Percentiles rank a stretch among this genome's conserved stretches.
phyloP scores from a whole-genome alignment of 1,140 invertebrate genomes.

The Heliconius nattereri region DNA sequence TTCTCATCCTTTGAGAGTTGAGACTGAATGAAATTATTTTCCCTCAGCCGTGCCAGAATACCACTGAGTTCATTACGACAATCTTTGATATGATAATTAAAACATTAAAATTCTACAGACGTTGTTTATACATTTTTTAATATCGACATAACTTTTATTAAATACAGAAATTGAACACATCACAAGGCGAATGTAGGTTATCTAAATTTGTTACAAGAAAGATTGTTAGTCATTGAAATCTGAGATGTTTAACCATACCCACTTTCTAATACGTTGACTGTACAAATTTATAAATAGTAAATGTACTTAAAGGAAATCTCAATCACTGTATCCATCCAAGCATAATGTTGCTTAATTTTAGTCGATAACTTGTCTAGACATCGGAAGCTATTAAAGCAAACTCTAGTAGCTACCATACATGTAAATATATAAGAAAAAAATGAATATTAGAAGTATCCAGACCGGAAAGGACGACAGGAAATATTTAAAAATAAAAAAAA shows the following conservation, averaged over 20 bases:
- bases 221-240: not conserved
- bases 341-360: not conserved
- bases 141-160: not conserved
- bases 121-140: not conserved
- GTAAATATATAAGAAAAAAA: too few relatives aligned
- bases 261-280: not conserved
- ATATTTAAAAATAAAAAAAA: constrained; percentile 10
- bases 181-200: not conserved
- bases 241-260: not conserved
- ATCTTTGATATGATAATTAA: constrained; percentile 43
- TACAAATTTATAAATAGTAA: not conserved
- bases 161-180: not conserved
- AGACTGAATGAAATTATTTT: constrained; percentile 58
- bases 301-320: not conserved
- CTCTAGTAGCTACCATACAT: too few relatives aligned
- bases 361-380: not conserved
- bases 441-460: not conserved
- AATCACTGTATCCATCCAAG: not conserved
- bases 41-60: constrained; percentile 32
- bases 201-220: not conserved
- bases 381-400: too few relatives aligned
- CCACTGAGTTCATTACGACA: constrained; percentile 27
- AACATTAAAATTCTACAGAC: not conserved
- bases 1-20: constrained; percentile 67
- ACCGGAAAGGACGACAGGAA: constrained; percentile 18